A percentile compares a stretch with the other conserved stretches of the same genome.
Evolutionary conservation across 2,113 vertebrate genomes (phyloP).

Genomic region (Xiphorhynchus elegans): DNA sequence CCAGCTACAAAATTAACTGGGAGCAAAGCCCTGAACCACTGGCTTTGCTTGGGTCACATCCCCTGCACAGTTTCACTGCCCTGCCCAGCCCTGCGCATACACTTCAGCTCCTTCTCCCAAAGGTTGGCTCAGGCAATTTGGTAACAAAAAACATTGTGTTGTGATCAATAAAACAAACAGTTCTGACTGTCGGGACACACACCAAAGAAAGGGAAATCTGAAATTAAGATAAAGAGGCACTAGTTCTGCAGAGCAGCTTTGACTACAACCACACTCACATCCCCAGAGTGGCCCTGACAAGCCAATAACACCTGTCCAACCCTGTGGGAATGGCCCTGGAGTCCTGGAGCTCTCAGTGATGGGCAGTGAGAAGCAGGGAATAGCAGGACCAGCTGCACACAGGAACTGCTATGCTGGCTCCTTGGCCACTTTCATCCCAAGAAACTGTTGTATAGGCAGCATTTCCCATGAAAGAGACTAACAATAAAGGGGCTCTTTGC

Average conservation of each 20-base stretch:
- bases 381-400: fast-evolving
- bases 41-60: background rate
- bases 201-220: background rate
- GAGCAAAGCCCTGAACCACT: background rate
- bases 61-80: background rate
- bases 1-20: background rate
- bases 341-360: background rate
- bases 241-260: background rate
- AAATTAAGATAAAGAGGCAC: background rate
- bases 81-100: background rate
- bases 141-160: background rate
- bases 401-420: background rate
- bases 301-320: background rate
- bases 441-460: background rate
- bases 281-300: background rate
- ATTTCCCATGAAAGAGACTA: background rate
- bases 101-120: background rate
- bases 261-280: background rate
- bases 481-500: background rate
- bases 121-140: background rate
- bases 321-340: background rate
- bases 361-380: fast-evolving
- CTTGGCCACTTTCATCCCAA: background rate
- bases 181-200: background rate
- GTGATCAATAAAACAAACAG: background rate